Percentiles rank a stretch among this genome's conserved stretches.
These are phyloP conservation scores for Plumapathes pennacea DNA, from an alignment of 92 coral and sea anemone species.

Conservation along the genomic window DNA sequence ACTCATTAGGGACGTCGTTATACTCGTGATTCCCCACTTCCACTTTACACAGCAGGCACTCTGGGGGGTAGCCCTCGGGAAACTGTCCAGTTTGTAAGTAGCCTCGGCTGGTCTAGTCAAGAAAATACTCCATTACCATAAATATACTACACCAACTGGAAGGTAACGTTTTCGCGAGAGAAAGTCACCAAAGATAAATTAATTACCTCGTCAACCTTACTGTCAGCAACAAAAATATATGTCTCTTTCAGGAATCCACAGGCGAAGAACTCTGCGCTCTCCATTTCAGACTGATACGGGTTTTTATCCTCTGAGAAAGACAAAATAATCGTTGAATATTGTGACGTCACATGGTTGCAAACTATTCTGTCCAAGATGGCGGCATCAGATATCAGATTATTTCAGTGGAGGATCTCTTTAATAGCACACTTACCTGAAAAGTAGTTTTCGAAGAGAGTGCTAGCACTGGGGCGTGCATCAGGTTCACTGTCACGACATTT, in stretches of 20 bases:
- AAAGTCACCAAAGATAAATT: no score
- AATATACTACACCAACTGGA: no score
- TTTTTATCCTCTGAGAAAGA: constrained; percentile 50
- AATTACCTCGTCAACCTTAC: constrained; percentile 86
- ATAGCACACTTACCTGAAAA: constrained; percentile 75
- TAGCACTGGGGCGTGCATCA: constrained; percentile 56
- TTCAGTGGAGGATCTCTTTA: no score
- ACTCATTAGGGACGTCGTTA: constrained; percentile 58
- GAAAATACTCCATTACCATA: no score
- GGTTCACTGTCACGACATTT: constrained; percentile 54
- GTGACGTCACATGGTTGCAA: no score
- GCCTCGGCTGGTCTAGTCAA: constrained; percentile 86
- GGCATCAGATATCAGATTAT: no score
- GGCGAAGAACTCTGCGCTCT: constrained; percentile 90
- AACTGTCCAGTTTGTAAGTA: constrained; percentile 61
- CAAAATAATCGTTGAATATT: neutral
- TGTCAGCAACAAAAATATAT: constrained; percentile 92
- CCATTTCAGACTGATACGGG: constrained; percentile 82
- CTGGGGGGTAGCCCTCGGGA: constrained; percentile 85
- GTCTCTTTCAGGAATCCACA: constrained; percentile 95
- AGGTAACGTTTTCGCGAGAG: no score
- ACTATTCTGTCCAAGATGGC: neutral
- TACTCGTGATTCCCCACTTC: constrained; percentile 69
- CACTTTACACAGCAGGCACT: constrained; percentile 82
- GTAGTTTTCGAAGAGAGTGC: constrained; percentile 17